phyloP scores from a whole-genome alignment of 2,113 vertebrate species.

The Onychorhynchus coronatus region DNA sequence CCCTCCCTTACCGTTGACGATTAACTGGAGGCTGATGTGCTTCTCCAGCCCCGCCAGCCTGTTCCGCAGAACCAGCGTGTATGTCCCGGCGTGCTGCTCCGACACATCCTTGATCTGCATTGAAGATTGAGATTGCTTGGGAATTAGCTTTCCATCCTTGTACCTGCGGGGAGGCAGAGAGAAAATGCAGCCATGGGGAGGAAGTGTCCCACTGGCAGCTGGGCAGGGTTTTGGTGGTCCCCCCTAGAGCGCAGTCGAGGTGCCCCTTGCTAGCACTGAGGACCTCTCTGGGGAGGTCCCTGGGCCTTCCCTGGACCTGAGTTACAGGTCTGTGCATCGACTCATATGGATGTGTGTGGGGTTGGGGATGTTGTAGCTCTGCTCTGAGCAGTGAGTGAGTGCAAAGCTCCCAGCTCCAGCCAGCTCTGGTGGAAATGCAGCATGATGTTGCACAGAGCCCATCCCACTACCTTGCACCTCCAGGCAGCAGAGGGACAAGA shows the following conservation, averaged over 20 bases:
- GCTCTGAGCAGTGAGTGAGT: neutral
- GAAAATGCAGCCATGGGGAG: slow-evolving; percentile 45
- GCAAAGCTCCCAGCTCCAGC: neutral
- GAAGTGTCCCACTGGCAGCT: slow-evolving; percentile 27
- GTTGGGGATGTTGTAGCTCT: neutral
- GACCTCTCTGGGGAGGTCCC: neutral
- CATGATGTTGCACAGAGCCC: accelerated
- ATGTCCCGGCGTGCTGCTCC: slow-evolving; percentile 84
- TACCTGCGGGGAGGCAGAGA: slow-evolving; percentile 78
- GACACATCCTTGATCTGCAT: slow-evolving; percentile 91
- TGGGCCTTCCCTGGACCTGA: neutral
- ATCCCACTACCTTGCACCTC: neutral
- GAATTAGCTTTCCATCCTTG: slow-evolving; percentile 87
- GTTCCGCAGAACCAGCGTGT: slow-evolving; percentile 85
- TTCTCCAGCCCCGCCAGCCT: slow-evolving; percentile 77
- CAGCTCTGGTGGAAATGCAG: neutral
- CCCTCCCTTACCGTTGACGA: slow-evolving; percentile 85
- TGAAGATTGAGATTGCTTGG: slow-evolving; percentile 81
- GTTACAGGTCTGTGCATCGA: neutral
- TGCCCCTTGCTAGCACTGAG: neutral
- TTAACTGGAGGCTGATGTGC: slow-evolving; percentile 84
- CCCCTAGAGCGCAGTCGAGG: neutral
- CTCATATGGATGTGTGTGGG: neutral
- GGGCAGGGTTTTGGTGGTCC: neutral
- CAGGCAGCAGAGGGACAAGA: neutral